Evolutionary conservation across 2,797 vertebrate genomes (phyloP).

Genomic region (Propithecus deckenii): DNA sequence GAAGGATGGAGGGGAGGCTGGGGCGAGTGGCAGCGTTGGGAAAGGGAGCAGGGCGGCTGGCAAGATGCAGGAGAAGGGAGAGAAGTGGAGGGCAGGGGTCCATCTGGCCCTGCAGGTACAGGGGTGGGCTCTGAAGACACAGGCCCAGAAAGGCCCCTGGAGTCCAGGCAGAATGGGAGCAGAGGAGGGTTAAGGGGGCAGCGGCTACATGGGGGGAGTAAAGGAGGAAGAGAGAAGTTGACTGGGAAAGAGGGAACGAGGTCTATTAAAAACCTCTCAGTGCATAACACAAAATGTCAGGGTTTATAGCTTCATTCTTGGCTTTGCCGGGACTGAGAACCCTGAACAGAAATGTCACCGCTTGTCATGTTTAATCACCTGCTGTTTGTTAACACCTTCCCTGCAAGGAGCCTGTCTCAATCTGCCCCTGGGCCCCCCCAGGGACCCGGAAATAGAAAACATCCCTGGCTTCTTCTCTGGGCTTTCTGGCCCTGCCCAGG

Average conservation of each 20-base stretch:
- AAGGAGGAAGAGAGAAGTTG: slow-evolving; percentile 35
- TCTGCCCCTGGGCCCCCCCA: slow-evolving; percentile 81
- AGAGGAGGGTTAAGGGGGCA: background rate
- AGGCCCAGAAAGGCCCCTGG: background rate
- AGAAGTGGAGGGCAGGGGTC: slow-evolving; percentile 60
- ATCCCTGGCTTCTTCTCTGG: background rate
- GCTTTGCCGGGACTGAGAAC: slow-evolving; percentile 87
- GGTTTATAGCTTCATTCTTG: slow-evolving; percentile 88
- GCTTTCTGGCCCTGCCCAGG: background rate
- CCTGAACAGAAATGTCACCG: slow-evolving; percentile 90
- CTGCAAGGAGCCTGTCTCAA: slow-evolving; percentile 84
- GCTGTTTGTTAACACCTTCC: slow-evolving; percentile 90
- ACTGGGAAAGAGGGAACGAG: slow-evolving; percentile 79
- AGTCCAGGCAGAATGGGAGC: background rate
- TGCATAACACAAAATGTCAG: slow-evolving; percentile 90
- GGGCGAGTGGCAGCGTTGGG: slow-evolving; percentile 19
- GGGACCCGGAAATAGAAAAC: slow-evolving; percentile 59
- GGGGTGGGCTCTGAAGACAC: background rate
- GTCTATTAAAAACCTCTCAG: slow-evolving; percentile 88
- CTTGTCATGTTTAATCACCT: slow-evolving; percentile 93
- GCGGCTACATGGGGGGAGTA: background rate
- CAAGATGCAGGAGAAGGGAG: slow-evolving; percentile 50
- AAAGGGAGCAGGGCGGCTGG: background rate
- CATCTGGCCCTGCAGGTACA: background rate
- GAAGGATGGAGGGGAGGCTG: background rate